Conservation (phyloP, 2,888 invertebrate species). For the Brachypalpus laphriformis region DNA sequence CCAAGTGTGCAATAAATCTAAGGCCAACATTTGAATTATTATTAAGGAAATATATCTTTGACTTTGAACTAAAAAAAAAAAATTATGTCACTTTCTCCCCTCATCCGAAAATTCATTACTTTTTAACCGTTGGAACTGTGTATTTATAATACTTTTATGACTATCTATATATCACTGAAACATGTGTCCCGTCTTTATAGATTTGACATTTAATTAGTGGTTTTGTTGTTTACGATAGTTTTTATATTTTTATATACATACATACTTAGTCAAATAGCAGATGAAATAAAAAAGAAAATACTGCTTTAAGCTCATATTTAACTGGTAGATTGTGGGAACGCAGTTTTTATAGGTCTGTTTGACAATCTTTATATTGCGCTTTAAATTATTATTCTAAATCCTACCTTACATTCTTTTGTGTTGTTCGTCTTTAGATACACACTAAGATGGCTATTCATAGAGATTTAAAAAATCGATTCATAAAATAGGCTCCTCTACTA, state of each 20-base stretch:
- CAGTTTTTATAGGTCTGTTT: not conserved
- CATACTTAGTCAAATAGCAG: constrained; percentile 11
- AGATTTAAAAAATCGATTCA: too few species aligned
- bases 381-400: not conserved
- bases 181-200: constrained; percentile 58
- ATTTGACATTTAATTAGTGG: constrained; percentile 56
- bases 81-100: not conserved
- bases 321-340: constrained; percentile 27
- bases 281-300: constrained; percentile 30
- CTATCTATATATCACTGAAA: constrained; percentile 51
- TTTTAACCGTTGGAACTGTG: constrained; percentile 39
- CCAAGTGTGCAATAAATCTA: constrained; percentile 39
- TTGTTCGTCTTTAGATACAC: not conserved
- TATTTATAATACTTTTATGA: constrained; percentile 53
- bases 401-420: not conserved
- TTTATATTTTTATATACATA: too few species aligned
- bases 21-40: constrained; percentile 15
- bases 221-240: constrained; percentile 55
- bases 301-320: constrained; percentile 13
- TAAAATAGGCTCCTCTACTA: too few species aligned
- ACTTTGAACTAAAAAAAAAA: constrained; percentile 13
- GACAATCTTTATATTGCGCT: not conserved
- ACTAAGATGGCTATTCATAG: not conserved
- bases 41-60: not conserved
- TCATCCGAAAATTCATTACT: constrained; percentile 2